Evolutionary conservation across 2,797 vertebrate species (phyloP).

Genomic region (Notamacropus eugenii): DNA sequence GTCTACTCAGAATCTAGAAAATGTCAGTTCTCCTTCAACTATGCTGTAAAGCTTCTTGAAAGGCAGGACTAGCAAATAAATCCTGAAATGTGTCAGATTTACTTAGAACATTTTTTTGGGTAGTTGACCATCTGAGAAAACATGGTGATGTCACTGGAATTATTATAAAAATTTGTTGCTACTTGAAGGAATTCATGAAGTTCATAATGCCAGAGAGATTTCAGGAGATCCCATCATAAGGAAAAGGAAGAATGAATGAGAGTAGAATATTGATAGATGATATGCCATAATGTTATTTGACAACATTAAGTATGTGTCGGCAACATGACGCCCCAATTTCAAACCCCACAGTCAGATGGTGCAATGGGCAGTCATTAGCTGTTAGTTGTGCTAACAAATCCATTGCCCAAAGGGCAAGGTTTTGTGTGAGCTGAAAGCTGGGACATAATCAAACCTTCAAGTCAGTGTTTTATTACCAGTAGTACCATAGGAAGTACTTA

Average conservation of each 20-base stretch:
- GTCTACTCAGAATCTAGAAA: neutral
- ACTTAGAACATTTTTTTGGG: neutral
- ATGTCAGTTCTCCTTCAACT: neutral
- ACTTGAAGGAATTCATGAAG: neutral
- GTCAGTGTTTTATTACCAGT: conserved; percentile 75
- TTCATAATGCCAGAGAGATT: neutral
- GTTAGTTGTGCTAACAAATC: conserved; percentile 66
- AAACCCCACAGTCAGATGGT: conserved; percentile 55
- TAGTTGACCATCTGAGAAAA: neutral
- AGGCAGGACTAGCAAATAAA: neutral
- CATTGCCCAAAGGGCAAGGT: conserved; percentile 55
- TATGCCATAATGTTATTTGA: conserved; percentile 47
- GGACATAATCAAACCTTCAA: conserved; percentile 73
- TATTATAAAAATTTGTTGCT: conserved; percentile 6
- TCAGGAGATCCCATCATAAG: neutral
- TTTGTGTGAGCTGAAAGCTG: conserved; percentile 51
- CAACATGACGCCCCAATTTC: neutral
- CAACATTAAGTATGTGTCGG: conserved; percentile 35
- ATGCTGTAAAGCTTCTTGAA: neutral
- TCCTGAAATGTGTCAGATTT: neutral
- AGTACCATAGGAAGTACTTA: conserved; percentile 64
- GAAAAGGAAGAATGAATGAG: conserved; percentile 45
- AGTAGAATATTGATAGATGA: conserved; percentile 52
- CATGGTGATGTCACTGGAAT: neutral
- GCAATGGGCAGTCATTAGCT: conserved; percentile 39